These are phyloP conservation scores for Colletes latitarsis DNA, from an alignment of 1,140 invertebrate genomes.

Conservation along the genomic window DNA sequence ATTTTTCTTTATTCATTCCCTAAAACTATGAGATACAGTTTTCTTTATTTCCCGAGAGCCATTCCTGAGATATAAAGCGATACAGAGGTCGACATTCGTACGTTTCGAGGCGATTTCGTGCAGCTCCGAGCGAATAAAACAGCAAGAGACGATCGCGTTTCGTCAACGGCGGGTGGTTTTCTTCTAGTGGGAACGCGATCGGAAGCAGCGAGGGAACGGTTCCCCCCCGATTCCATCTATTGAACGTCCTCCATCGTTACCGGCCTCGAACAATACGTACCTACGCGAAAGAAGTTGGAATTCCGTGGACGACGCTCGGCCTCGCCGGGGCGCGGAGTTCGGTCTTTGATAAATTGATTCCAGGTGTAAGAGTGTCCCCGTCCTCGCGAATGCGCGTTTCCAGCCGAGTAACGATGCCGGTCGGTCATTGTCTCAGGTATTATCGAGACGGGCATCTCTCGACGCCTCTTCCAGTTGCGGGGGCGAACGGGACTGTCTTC, in stretches of 20 bases:
- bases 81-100: too few species aligned
- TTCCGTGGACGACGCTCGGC: slow-evolving; percentile 28
- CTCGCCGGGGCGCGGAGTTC: slow-evolving; percentile 11
- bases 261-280: slow-evolving; percentile 32
- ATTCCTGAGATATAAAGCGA: too few species aligned
- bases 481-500: slow-evolving; percentile 59
- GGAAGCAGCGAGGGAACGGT: slow-evolving; percentile 18
- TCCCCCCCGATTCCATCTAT: slow-evolving; percentile 35
- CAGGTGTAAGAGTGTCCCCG: slow-evolving; percentile 58
- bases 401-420: slow-evolving; percentile 68
- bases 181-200: not conserved
- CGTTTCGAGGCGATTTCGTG: too few species aligned
- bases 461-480: slow-evolving; percentile 68
- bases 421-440: slow-evolving; percentile 72
- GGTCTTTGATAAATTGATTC: slow-evolving; percentile 69
- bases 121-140: too few species aligned
- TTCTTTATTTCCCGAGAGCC: too few species aligned
- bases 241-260: slow-evolving; percentile 42
- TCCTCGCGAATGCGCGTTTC: slow-evolving; percentile 61
- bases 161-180: not conserved
- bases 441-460: slow-evolving; percentile 72
- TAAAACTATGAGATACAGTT: too few species aligned
- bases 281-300: slow-evolving; percentile 33
- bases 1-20: too few species aligned
- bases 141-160: not conserved